Percentiles rank a stretch among this genome's conserved stretches.
Conservation (phyloP, 2,113 vertebrate genomes). For the Polypterus senegalus region DNA sequence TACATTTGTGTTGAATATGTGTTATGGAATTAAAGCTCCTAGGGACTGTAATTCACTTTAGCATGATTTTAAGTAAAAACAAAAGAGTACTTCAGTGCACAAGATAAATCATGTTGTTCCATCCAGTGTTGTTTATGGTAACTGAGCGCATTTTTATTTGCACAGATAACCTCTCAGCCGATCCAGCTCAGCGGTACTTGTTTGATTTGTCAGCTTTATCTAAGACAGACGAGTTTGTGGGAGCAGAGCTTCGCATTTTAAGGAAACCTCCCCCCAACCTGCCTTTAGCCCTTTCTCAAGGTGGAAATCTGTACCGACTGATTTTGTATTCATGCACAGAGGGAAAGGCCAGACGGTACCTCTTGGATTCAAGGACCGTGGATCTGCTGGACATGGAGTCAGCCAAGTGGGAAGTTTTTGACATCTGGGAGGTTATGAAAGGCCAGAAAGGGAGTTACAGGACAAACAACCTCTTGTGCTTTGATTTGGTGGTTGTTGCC, state of each 20-base stretch:
- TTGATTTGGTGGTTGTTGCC: slow-evolving; percentile 43
- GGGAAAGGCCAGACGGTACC: slow-evolving; percentile 19
- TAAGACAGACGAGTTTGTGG: slow-evolving; percentile 51
- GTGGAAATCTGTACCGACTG: slow-evolving; percentile 45
- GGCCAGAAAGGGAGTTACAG: slow-evolving; percentile 21
- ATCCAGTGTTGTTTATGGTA: background rate
- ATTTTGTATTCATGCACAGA: slow-evolving; percentile 50
- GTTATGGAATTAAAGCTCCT: too few species aligned
- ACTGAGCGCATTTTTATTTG: background rate
- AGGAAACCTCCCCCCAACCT: slow-evolving; percentile 32
- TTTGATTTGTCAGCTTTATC: slow-evolving; percentile 65
- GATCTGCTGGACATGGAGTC: slow-evolving; percentile 29
- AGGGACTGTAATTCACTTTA: too few species aligned
- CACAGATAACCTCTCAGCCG: slow-evolving; percentile 20
- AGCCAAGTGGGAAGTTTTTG: slow-evolving; percentile 66
- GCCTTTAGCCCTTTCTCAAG: slow-evolving; percentile 24
- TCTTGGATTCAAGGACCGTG: slow-evolving; percentile 49
- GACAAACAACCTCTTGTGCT: slow-evolving; percentile 39
- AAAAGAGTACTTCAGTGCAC: too few species aligned
- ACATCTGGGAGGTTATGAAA: slow-evolving; percentile 49
- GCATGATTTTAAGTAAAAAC: too few species aligned
- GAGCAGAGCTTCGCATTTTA: slow-evolving; percentile 59
- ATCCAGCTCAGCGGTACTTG: slow-evolving; percentile 47
- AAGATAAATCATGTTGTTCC: too few species aligned
- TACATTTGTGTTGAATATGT: too few species aligned